These are phyloP conservation scores for Larimichthys crocea DNA, from an alignment of 2,113 vertebrate genomes.

Conservation along the genomic window DNA sequence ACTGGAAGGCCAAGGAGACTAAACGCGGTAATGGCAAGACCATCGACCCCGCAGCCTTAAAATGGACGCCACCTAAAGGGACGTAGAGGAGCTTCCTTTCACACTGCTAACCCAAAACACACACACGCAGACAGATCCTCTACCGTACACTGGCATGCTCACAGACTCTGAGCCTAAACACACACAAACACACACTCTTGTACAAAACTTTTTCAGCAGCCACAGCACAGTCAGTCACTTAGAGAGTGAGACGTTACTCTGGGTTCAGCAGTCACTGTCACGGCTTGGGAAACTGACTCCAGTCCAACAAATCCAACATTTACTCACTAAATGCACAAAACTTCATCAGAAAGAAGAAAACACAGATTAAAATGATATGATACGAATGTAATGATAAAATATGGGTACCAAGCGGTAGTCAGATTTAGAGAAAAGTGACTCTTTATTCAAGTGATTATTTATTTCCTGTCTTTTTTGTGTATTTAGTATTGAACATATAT, in stretches of 20 bases:
- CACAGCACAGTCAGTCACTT: slow-evolving; percentile 13
- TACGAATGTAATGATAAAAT: too few species aligned
- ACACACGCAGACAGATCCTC: slow-evolving; percentile 22
- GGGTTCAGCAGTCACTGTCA: slow-evolving; percentile 48
- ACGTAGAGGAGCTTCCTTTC: slow-evolving; percentile 82
- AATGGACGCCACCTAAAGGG: slow-evolving; percentile 98
- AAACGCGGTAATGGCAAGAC: slow-evolving; percentile 93
- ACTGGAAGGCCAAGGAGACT: slow-evolving; percentile 97
- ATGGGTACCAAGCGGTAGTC: not conserved
- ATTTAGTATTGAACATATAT: not conserved
- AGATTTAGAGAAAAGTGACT: not conserved
- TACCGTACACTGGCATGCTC: slow-evolving; percentile 50
- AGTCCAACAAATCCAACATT: not conserved
- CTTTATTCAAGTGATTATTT: not conserved
- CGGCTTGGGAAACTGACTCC: not conserved
- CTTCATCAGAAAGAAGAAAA: not conserved
- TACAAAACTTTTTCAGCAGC: slow-evolving; percentile 38
- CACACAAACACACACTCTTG: slow-evolving; percentile 17
- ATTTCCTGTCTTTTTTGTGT: not conserved
- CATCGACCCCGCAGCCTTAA: slow-evolving; percentile 95
- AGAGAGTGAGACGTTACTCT: slow-evolving; percentile 12
- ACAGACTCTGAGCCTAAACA: slow-evolving; percentile 34
- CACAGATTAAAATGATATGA: not conserved
- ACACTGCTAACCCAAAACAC: slow-evolving; percentile 18
- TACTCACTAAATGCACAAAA: not conserved